Percentiles rank a stretch among this genome's conserved stretches.
Conservation (phyloP, 2,888 invertebrate genomes). For the Odontomyia ornata region DNA sequence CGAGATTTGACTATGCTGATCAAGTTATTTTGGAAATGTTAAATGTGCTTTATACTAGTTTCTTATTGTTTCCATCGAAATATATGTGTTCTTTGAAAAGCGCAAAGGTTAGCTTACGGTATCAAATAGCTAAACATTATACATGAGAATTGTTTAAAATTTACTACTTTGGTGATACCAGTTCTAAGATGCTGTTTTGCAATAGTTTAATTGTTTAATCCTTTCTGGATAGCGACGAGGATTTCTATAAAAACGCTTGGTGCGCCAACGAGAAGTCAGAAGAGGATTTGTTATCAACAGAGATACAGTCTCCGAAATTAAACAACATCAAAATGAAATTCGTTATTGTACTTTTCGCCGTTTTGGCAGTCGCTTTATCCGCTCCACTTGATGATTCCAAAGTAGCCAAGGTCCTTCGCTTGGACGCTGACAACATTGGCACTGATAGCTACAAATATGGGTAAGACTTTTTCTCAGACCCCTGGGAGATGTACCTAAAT, state of each 20-base stretch:
- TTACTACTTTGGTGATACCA: constrained; percentile 23
- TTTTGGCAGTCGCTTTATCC: constrained; percentile 57
- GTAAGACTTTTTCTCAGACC: constrained; percentile 58
- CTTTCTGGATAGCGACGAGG: not conserved
- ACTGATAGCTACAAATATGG: constrained; percentile 67
- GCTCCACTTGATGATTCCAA: constrained; percentile 58
- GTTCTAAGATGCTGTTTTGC: constrained; percentile 27
- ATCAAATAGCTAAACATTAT: too few relatives aligned
- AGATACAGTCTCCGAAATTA: constrained; percentile 25
- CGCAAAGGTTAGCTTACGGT: constrained; percentile 18
- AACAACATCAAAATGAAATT: constrained; percentile 57
- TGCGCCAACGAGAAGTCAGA: not conserved
- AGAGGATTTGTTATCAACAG: constrained; percentile 21
- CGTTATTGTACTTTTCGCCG: constrained; percentile 57
- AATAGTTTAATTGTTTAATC: constrained; percentile 4
- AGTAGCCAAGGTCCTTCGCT: constrained; percentile 70
- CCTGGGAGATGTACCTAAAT: too few relatives aligned
- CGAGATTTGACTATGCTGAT: not conserved
- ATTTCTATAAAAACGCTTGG: constrained; percentile 23
- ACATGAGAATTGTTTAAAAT: too few relatives aligned
- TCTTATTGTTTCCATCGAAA: constrained; percentile 4
- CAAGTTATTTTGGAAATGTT: constrained; percentile 13
- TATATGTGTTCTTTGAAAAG: not conserved
- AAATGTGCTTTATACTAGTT: not conserved
- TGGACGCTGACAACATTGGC: constrained; percentile 70